Base-by-base conservation (phyloP, 2,797 vertebrate species). In the Rhabdophis nuchalis region DNA sequence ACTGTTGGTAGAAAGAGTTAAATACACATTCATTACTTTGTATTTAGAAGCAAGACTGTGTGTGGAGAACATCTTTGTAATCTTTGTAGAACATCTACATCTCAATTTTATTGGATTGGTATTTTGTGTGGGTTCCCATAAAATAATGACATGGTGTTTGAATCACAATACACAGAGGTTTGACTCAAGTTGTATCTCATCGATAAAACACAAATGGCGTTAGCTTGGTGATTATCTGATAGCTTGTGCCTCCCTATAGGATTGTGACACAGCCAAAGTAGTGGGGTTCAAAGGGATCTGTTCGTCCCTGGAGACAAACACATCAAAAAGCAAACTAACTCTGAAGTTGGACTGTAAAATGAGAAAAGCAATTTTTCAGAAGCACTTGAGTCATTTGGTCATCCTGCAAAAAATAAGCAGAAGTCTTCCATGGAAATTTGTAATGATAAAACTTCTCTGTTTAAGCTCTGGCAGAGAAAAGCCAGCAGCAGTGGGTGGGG, bases 381-480 rank as follows among this genome's bases (percentile, higher is more conserved):
- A 87, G 29, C 7, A 3, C 89, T 94, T 89, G 91, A 56, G 88
- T 91, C 85, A 93, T 89, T 89, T 23, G 93, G 58, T 25, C 87
- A 88, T 41, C 36, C 25, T 41, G 77, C 41, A 82, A 82, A 82
- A 82, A 82, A 82, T 89, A 92, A 93, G 94, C 50, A 57, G 86
- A 20, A 3, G 54, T 89, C 87, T 91, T 94, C 92, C 89, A 53
- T 86, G 56, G 95, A 91, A 93, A 87, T 95, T 0, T 3, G 85
- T 72, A 89, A 82, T 56, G n/a, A 86, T 95, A 95, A 92, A 90
- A 89, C 92, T 91, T 92, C 85, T 60, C 93, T 86, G 93, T 96
- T 93, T 91, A 96, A 95, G 85, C 93, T 94, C 94, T 94, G 94
- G 52, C 53, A 1, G 41, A 94, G 94, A 96, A 95, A 95, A 95